phyloP scores from a whole-genome alignment of 2,113 vertebrate species.

The Antidorcas marsupialis region DNA sequence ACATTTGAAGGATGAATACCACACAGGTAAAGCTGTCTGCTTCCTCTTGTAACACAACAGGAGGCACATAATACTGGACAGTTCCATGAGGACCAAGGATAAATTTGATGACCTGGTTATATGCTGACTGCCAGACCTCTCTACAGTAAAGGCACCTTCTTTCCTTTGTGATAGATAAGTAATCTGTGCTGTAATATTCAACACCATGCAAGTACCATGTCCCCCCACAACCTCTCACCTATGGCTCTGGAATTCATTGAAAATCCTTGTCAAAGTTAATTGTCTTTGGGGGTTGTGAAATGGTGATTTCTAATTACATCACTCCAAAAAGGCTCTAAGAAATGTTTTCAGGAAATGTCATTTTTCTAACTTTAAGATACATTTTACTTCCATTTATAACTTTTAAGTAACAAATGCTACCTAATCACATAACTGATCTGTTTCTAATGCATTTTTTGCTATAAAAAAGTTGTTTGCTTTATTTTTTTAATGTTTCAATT shows the following conservation, averaged over 20 bases:
- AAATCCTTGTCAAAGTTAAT: conserved; percentile 1
- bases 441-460: conserved; percentile 18
- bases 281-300: not conserved
- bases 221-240: not conserved
- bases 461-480: not conserved
- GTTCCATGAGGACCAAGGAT: not conserved
- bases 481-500: not conserved
- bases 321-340: conserved; percentile 4
- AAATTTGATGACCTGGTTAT: not conserved
- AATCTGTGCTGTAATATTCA: not conserved
- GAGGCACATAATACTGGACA: not conserved
- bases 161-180: not conserved
- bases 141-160: not conserved
- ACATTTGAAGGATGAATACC: not conserved
- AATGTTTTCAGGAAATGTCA: conserved; percentile 34
- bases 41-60: not conserved
- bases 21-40: not conserved
- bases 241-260: not conserved
- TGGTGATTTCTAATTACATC: conserved; percentile 11
- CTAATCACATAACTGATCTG: not conserved
- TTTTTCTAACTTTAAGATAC: conserved; percentile 8
- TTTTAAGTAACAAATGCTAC: conserved; percentile 28
- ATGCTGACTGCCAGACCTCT: not conserved
- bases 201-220: not conserved
- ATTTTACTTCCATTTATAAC: not conserved